These are phyloP conservation scores for Drosophila merina DNA, from an alignment of 2,888 invertebrate genomes.

Conservation along the genomic window DNA sequence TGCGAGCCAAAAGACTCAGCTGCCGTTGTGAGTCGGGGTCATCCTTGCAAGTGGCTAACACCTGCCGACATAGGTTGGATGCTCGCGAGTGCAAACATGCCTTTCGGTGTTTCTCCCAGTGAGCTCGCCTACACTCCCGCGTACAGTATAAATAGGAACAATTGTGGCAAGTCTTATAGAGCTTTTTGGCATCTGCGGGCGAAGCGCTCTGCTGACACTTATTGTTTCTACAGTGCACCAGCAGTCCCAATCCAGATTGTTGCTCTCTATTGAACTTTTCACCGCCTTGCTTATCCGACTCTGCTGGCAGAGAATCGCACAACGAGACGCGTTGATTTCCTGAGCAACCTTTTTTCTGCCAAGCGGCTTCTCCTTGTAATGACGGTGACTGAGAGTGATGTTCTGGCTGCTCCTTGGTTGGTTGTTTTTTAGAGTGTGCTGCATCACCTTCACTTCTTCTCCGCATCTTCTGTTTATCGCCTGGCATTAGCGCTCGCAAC, in stretches of 20 bases:
- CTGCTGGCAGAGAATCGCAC: constrained; percentile 84
- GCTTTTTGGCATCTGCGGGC: constrained; percentile 90
- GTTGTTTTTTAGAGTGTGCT: constrained; percentile 64
- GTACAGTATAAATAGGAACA: constrained; percentile 98
- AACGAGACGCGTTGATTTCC: constrained; percentile 87
- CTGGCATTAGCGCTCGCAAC: constrained; percentile 69
- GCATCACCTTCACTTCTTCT: constrained; percentile 88
- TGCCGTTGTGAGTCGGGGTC: constrained; percentile 90
- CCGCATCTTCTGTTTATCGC: constrained; percentile 84
- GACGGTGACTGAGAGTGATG: constrained; percentile 24
- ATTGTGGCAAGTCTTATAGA: constrained; percentile 96
- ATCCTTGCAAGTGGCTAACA: constrained; percentile 91
- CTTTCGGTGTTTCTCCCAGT: constrained; percentile 97
- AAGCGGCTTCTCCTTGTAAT: neutral
- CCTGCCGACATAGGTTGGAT: constrained; percentile 94
- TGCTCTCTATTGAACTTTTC: constrained; percentile 67
- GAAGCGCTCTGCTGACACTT: constrained; percentile 91
- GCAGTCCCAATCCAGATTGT: constrained; percentile 50
- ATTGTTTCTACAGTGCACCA: constrained; percentile 91
- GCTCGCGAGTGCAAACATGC: constrained; percentile 96
- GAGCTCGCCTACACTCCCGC: constrained; percentile 93
- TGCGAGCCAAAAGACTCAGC: constrained; percentile 92
- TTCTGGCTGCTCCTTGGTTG: constrained; percentile 11
- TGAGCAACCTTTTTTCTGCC: constrained; percentile 46
- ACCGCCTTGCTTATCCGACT: constrained; percentile 30